A percentile compares a stretch with the other conserved stretches of the same genome.
These are phyloP conservation scores for Macrocentrus cingulum DNA, from an alignment of 1,140 invertebrate genomes.

Conservation along the genomic window DNA sequence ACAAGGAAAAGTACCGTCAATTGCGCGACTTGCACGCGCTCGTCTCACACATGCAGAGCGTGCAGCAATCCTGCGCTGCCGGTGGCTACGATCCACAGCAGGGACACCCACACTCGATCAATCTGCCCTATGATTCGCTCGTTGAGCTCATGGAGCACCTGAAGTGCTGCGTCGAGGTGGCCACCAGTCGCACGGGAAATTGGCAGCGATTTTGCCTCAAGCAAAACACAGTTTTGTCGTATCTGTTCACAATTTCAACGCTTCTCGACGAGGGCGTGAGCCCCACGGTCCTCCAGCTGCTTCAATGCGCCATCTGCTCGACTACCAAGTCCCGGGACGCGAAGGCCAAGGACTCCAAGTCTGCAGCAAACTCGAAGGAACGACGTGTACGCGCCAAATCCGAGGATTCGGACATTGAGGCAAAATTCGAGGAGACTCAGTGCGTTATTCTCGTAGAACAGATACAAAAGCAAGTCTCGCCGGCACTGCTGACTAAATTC, in stretches of 20 bases:
- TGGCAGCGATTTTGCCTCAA: constrained; percentile 91
- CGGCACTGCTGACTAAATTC: constrained; percentile 74
- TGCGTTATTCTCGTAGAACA: constrained; percentile 71
- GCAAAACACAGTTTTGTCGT: constrained; percentile 69
- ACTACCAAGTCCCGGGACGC: constrained; percentile 48
- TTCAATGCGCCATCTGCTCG: constrained; percentile 84
- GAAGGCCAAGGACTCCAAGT: constrained; percentile 42
- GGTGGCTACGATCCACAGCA: constrained; percentile 63
- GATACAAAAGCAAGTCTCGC: constrained; percentile 71
- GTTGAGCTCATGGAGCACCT: constrained; percentile 93
- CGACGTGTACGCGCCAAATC: constrained; percentile 67
- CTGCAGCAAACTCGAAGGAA: constrained; percentile 44
- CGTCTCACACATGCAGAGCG: constrained; percentile 72
- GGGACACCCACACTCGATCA: constrained; percentile 54
- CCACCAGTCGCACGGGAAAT: constrained; percentile 85
- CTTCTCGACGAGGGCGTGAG: constrained; percentile 91
- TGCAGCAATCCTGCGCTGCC: constrained; percentile 63
- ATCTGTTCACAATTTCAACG: constrained; percentile 54
- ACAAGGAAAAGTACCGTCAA: constrained; percentile 93
- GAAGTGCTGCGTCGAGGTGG: constrained; percentile 91
- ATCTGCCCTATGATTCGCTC: constrained; percentile 83
- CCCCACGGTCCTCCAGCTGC: constrained; percentile 84
- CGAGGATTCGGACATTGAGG: constrained; percentile 69
- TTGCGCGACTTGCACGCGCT: constrained; percentile 89
- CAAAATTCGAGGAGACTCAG: constrained; percentile 70